Base-by-base conservation (phyloP, 53 echinoderm and acorn worm species). In the Hippasteria phrygiana region DNA sequence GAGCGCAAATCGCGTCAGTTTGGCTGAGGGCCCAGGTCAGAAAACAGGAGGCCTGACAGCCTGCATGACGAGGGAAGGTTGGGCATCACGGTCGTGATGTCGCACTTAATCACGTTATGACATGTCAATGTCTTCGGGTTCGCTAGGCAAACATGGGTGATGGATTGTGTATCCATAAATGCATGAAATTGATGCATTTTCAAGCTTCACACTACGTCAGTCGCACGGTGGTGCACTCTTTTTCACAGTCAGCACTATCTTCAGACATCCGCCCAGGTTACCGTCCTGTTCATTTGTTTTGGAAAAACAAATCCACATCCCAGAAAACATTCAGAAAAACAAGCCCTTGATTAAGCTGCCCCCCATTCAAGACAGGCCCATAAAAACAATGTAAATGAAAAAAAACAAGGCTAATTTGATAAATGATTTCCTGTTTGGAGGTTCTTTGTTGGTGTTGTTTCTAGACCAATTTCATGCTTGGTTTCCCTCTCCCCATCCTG, bases 171-270 rank as follows among this genome's bases (percentile, higher is more conserved):
- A 90, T 83, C 90, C 90, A 90, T 90, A 90, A 73, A 90, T 90
- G 90, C 90, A 83, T 90, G 90, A 90, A 90, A 90, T 90, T 82
- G 83, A 90, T 82, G 90, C 90, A 77, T 73, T 83, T 83, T 73
- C 71, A 71, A 67, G 71, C 71, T 80, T 64, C 77, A 80, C 62
- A 78, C 43, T 66, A 43, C 64, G 64, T 65, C 81, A 41, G 81
- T 81, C 43, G 81, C 43, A 43, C 81, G 28, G 38, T 18, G 63
- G 31, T 81, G 81, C 81, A 81, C 81, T 81, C 81, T 78, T n/a
- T n/a, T 18, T 18, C 38, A 33, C 22, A 64, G 63, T 64, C 43
- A 43, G 16, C 65, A 28, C 22, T 59, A 22, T 59, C 59, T 59
- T 26, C 26, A 22, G 7, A 18, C 22, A 59, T n/a, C n/a, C 37